A percentile compares a stretch with the other conserved stretches of the same genome.
These are phyloP conservation scores for Helicolenus hilgendorfi DNA, from an alignment of 2,797 vertebrate species.

Conservation along the genomic window DNA sequence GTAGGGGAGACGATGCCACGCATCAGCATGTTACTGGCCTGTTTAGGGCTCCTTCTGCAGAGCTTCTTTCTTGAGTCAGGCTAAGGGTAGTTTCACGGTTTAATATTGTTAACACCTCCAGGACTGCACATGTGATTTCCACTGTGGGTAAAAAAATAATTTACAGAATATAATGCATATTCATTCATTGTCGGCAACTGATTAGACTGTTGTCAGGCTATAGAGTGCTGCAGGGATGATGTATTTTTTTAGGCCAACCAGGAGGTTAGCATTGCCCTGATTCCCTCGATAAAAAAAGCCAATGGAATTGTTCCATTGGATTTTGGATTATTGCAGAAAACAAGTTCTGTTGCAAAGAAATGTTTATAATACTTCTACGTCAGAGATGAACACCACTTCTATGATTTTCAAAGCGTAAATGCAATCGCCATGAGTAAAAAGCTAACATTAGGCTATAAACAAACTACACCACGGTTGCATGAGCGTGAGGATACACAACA, in stretches of 20 bases:
- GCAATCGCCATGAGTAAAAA: not conserved
- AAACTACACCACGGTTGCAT: too few relatives aligned
- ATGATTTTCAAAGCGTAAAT: not conserved
- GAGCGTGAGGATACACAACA: too few relatives aligned
- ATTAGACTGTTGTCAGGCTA: too few relatives aligned
- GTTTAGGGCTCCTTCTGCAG: constrained; percentile 45
- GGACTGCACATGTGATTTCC: constrained; percentile 30
- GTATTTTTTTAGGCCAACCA: too few relatives aligned
- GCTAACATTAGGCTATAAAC: too few relatives aligned
- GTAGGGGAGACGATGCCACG: constrained; percentile 25
- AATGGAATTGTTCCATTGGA: not conserved
- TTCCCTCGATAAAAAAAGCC: too few relatives aligned
- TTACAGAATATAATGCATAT: not conserved
- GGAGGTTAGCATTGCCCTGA: too few relatives aligned
- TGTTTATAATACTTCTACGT: too few relatives aligned
- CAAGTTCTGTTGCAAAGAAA: too few relatives aligned
- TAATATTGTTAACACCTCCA: constrained; percentile 29
- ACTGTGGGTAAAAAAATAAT: not conserved
- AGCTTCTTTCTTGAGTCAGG: constrained; percentile 20
- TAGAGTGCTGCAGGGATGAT: too few relatives aligned
- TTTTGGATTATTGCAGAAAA: too few relatives aligned
- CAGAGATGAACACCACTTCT: too few relatives aligned
- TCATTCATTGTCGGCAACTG: not conserved
- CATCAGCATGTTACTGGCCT: constrained; percentile 52
- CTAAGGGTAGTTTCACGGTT: constrained; percentile 19